Conservation (phyloP, 2,113 vertebrate genomes). For the Onychostruthus taczanowskii region DNA sequence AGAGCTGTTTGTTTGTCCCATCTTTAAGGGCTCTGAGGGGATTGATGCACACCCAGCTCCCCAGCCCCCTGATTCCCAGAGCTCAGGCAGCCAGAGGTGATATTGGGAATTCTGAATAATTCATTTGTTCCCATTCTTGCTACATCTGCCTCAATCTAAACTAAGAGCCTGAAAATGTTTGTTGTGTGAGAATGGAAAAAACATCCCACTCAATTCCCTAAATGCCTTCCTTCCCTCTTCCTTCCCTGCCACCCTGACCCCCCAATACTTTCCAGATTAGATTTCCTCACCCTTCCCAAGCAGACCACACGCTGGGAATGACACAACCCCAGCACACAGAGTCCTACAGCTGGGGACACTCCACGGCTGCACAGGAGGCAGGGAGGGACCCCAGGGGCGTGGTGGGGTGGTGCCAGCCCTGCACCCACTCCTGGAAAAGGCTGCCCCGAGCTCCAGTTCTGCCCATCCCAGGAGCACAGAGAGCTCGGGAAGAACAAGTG, state of each 20-base stretch:
- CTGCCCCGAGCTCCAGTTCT: background rate
- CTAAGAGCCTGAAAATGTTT: background rate
- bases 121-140: background rate
- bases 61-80: background rate
- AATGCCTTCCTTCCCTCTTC: background rate
- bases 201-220: background rate
- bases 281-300: background rate
- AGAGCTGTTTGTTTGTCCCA: background rate
- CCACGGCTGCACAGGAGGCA: background rate
- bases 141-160: background rate
- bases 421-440: rapidly evolving
- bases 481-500: too few species aligned
- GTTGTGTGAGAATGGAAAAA: background rate
- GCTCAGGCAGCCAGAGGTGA: rapidly evolving
- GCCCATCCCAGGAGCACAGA: background rate
- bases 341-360: background rate
- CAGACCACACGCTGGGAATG: background rate
- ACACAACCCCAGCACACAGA: background rate
- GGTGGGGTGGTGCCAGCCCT: background rate
- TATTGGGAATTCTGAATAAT: background rate
- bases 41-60: background rate
- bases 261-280: background rate
- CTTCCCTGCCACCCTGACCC: background rate
- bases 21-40: background rate
- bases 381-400: rapidly evolving